Evolutionary conservation across 2,113 vertebrate genomes (phyloP).

Genomic region (Rynchops niger): DNA sequence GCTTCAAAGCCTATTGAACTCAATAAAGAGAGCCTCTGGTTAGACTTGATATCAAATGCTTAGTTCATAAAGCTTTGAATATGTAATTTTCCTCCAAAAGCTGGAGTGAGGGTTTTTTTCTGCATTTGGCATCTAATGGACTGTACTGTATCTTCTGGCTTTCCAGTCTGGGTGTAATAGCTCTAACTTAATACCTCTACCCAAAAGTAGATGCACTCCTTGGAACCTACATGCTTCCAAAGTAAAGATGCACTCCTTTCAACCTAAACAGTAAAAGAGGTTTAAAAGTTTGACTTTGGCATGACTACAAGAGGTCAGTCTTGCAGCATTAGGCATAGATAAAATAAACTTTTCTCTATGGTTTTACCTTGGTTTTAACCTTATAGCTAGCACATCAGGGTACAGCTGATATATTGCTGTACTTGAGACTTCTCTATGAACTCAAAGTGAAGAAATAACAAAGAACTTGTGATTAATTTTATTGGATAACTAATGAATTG

Average conservation of each 20-base stretch:
- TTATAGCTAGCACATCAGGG: background rate
- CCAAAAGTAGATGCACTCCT: background rate
- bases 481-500: background rate
- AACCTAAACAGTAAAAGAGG: background rate
- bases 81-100: background rate
- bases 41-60: background rate
- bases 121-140: background rate
- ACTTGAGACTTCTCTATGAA: background rate
- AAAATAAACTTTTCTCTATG: background rate
- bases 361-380: background rate
- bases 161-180: background rate
- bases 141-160: background rate
- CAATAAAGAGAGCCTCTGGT: background rate
- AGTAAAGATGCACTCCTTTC: background rate
- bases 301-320: background rate
- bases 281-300: background rate
- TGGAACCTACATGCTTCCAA: background rate
- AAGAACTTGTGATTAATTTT: background rate
- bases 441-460: background rate
- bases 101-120: background rate
- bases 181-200: background rate
- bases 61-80: background rate
- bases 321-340: background rate
- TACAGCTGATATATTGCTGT: background rate
- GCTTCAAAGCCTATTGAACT: background rate